These are phyloP conservation scores for Zootoca vivipara DNA, from an alignment of 2,113 vertebrate genomes.

Conservation along the genomic window DNA sequence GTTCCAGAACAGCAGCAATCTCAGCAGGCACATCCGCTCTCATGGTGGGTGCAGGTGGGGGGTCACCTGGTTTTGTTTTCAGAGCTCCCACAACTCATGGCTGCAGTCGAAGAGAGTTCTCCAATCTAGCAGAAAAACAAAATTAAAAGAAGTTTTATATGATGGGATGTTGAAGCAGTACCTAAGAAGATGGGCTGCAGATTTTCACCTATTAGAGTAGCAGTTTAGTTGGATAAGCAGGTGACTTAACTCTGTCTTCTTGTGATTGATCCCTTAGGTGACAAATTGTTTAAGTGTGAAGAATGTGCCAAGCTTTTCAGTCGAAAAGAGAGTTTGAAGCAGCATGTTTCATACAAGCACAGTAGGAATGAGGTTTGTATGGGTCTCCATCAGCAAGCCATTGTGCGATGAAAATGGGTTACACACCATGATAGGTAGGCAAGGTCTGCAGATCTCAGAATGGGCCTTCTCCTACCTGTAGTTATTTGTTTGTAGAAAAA, in stretches of 20 bases:
- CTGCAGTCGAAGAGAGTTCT: neutral
- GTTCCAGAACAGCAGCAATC: conserved; percentile 99
- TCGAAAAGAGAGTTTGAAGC: conserved; percentile 97
- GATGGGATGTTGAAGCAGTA: conserved; percentile 6
- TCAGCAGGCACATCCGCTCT: conserved; percentile 95
- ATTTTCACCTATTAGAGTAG: neutral
- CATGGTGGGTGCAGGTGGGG: conserved; percentile 81
- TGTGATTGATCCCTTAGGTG: conserved; percentile 76
- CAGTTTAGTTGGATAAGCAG: conserved; percentile 6
- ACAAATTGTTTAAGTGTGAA: conserved; percentile 97
- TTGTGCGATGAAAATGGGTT: neutral
- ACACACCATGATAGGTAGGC: neutral
- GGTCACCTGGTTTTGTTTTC: neutral
- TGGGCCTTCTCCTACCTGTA: neutral
- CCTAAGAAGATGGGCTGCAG: neutral
- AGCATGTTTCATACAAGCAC: conserved; percentile 99
- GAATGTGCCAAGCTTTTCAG: conserved; percentile 98
- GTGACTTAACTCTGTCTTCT: conserved; percentile 35
- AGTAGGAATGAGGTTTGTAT: conserved; percentile 89
- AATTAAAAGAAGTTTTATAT: neutral
- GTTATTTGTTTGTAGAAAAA: neutral
- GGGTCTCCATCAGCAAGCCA: neutral
- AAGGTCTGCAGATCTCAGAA: neutral
- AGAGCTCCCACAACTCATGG: neutral
- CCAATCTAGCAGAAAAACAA: neutral